Base-by-base conservation (phyloP, 2,113 vertebrate species). In the Cairina moschata region DNA sequence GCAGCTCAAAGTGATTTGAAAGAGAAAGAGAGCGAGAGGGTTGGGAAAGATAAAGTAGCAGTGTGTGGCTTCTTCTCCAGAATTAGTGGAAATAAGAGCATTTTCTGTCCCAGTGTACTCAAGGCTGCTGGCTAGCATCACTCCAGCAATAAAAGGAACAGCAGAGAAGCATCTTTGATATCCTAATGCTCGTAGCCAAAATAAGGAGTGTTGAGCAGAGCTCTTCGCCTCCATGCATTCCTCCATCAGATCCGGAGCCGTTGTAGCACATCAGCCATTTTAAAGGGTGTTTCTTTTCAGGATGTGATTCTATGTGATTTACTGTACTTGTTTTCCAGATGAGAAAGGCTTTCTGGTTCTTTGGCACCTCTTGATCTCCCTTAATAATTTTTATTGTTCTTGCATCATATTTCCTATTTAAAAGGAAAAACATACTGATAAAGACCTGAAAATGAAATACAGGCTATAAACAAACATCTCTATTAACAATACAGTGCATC, bases 1-100 rank as follows among this genome's bases (percentile, higher is more conserved):
- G 83, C 90, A 95, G 91, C 83, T 81, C 9, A 25, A 52, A 95
- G 83, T 50, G 67, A 40, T 79, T 21, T 69, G 75, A 91, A 74
- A 72, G 67, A 32, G 74, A 25, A 28, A 38, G 32, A 17, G 54
- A 9, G 54, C 10, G 54, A 63, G 36, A 11, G 31, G 32, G 28
- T 3, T 48, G 62, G 56, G 42, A 75, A 71, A 29, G 34, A 11
- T 14, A 74, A 20, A 38, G n/a, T 62, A 26, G n/a, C 7, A 26
- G 13, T 6, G 31, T 74, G 16, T 14, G 38, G 20, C 15, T 62
- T 74, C 40, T 21, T 81, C 14, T 69, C 23, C 83, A 58, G 55
- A 80, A 54, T 74, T 78, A 84, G 13, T 20, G 31, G 55, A 73
- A 40, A 46, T 50, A 34, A 4, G 50, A 13, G 23, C 54, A 20